Base-by-base conservation (phyloP, 2,113 vertebrate species). In the Tautogolabrus adspersus region DNA sequence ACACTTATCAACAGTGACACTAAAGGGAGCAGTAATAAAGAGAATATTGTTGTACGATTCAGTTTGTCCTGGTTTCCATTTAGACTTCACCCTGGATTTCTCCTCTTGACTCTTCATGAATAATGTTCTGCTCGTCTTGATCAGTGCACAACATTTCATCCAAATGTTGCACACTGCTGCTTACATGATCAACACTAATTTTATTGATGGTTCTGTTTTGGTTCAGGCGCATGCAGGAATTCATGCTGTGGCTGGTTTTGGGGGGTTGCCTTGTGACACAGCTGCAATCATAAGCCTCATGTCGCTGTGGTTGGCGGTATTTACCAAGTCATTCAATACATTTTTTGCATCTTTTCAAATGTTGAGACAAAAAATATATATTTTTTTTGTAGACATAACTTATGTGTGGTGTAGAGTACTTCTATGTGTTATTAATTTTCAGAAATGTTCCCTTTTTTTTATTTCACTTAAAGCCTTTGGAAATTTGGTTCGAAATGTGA, bases 371-470 rank as follows among this genome's bases (percentile, higher is more conserved):
- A 34, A 58, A 15, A 58, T 34, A 49, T 26, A 13, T 8, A 26
- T 58, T 37, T 18, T 30, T 26, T 30, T 57, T 21, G 0, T 16
- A 2, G 9, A 19, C 22, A 13, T 34, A 34, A 10, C 19, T 51
- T 44, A 19, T 7, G 21, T 22, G 49, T 13, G 66, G 66, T 34
- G 63, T 19, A 8, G 9, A 63, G 44, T 66, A 23, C 21, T 56
- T 78, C 51, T 10, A 10, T n/a, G 40, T 62, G 30, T 80, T 13
- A 69, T 75, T 30, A 21, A n/a, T 66, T 8, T 34, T 37, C 9
- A 13, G 26, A 2, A 56, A 18, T 26, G 30, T 15, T 66, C 8
- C 21, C 1, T 16, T 2, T 44, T 12, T 42, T 23, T 26, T n/a
- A n/a, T n/a, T 49, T 49, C 21, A 59, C 3, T 49, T 52, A n/a